Percentiles rank a stretch among this genome's conserved stretches.
These are phyloP conservation scores for Pseudococcus viburni DNA, from an alignment of 2,888 invertebrate species.

Conservation along the genomic window DNA sequence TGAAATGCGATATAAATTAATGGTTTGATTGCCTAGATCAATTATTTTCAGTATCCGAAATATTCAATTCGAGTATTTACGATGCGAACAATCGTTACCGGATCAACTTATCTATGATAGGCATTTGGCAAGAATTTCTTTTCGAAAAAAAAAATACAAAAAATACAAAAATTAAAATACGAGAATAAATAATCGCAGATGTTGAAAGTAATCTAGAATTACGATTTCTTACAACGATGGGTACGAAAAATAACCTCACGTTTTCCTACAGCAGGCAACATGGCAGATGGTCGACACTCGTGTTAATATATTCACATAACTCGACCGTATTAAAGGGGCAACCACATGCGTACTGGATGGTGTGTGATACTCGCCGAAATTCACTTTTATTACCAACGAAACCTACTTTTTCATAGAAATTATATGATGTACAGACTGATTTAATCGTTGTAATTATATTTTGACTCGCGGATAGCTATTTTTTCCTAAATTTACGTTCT, in stretches of 20 bases:
- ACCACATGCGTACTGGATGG: background rate
- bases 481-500: background rate
- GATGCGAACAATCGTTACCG: background rate
- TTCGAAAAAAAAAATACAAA: background rate
- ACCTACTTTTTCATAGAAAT: background rate
- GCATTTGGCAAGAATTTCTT: background rate
- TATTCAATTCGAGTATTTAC: background rate
- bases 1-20: background rate
- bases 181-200: too few species aligned
- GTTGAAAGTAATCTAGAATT: background rate
- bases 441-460: background rate
- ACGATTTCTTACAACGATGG: background rate
- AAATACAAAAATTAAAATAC: too few species aligned
- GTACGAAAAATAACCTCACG: background rate
- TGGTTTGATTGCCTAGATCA: background rate
- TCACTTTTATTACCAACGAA: constrained; percentile 1
- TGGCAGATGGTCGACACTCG: background rate
- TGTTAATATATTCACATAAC: constrained; percentile 24
- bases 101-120: background rate
- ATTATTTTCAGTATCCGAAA: background rate
- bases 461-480: background rate
- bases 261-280: background rate
- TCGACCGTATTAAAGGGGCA: background rate
- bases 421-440: background rate
- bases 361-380: background rate